These are phyloP conservation scores for Semicossyphus pulcher DNA, from an alignment of 2,113 vertebrate species.

Conservation along the genomic window DNA sequence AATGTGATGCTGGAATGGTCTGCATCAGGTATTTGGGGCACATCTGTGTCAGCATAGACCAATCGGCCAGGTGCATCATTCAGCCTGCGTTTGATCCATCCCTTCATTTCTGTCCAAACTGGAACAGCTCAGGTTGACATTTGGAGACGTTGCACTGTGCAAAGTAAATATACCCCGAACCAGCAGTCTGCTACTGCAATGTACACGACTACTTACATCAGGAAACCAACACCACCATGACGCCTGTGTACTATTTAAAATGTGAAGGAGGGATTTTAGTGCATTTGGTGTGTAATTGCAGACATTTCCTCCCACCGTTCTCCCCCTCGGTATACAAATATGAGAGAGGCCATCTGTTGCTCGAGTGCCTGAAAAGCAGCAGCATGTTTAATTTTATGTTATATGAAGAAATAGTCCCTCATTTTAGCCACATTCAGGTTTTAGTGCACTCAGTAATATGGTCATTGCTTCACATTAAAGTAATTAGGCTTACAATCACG, in stretches of 20 bases:
- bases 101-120: constrained; percentile 50
- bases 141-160: constrained; percentile 20
- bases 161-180: constrained; percentile 33
- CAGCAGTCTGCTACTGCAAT: not conserved
- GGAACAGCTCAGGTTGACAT: constrained; percentile 45
- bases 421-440: constrained; percentile 20
- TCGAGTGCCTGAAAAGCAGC: constrained; percentile 29
- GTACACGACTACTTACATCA: constrained; percentile 23
- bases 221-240: not conserved
- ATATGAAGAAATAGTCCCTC: not conserved
- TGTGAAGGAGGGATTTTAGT: not conserved
- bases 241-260: not conserved
- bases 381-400: constrained; percentile 25
- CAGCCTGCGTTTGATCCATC: constrained; percentile 43
- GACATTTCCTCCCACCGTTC: constrained; percentile 1
- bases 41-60: constrained; percentile 55
- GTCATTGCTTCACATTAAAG: constrained; percentile 17
- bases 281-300: constrained; percentile 10
- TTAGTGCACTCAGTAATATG: constrained; percentile 5
- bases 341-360: constrained; percentile 49
- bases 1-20: constrained; percentile 53
- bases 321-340: constrained; percentile 10
- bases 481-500: constrained; percentile 17
- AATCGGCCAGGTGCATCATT: constrained; percentile 48
- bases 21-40: constrained; percentile 54